phyloP scores from a whole-genome alignment of 2,797 vertebrate genomes.

The Alfaro cultratus region DNA sequence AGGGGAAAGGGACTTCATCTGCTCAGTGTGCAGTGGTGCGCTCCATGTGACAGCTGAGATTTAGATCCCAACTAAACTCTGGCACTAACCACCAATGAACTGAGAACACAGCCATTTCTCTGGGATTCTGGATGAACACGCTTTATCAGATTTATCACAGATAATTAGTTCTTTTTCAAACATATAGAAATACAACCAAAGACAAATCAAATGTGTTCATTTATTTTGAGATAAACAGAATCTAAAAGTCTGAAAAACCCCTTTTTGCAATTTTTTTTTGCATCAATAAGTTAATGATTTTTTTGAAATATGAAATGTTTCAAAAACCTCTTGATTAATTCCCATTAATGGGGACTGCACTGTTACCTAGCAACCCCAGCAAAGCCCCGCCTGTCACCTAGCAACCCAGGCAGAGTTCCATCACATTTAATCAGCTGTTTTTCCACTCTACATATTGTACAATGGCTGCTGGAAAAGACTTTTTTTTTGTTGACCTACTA shows the following conservation, averaged over 20 bases:
- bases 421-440: no score
- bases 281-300: no score
- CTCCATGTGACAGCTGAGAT: slow-evolving; percentile 50
- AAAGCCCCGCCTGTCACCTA: no score
- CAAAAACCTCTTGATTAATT: no score
- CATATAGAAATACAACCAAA: neutral
- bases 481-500: no score
- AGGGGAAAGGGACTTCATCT: slow-evolving; percentile 40
- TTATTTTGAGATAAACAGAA: neutral
- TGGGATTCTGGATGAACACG: slow-evolving; percentile 3
- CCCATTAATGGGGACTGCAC: no score
- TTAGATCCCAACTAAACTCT: slow-evolving; percentile 33
- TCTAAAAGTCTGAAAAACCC: neutral
- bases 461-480: no score
- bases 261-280: no score
- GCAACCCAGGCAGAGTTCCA: no score
- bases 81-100: slow-evolving; percentile 27
- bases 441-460: no score
- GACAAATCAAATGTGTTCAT: neutral
- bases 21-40: slow-evolving; percentile 54
- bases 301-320: no score
- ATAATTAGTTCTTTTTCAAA: slow-evolving; percentile 3
- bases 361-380: no score
- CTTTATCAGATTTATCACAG: slow-evolving; percentile 1
- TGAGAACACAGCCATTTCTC: slow-evolving; percentile 23